Conservation (phyloP, 2,797 vertebrate genomes). For the Oceanodroma leucorhoa region DNA sequence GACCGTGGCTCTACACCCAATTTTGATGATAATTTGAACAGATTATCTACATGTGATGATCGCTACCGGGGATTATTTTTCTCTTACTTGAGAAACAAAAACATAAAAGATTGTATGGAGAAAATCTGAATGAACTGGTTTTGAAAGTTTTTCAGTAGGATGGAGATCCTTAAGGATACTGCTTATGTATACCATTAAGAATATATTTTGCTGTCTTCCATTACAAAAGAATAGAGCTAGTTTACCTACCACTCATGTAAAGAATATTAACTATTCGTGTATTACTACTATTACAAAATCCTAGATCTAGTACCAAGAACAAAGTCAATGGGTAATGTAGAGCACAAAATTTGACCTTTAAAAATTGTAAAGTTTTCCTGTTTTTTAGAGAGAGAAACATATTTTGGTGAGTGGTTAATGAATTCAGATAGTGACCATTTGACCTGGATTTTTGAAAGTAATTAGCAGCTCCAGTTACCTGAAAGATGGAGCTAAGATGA, state of each 20-base stretch:
- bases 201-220: background rate
- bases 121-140: background rate
- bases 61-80: background rate
- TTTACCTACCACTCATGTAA: background rate
- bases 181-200: background rate
- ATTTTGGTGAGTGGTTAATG: conserved; percentile 63
- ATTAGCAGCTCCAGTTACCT: conserved; percentile 75
- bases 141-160: background rate
- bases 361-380: conserved; percentile 49
- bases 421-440: conserved; percentile 64
- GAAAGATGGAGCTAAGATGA: conserved; percentile 70
- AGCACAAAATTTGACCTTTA: conserved; percentile 17
- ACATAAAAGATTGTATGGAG: background rate
- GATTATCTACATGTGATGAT: background rate
- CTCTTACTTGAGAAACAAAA: background rate
- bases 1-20: background rate
- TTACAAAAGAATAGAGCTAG: background rate
- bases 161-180: background rate
- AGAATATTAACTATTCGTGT: background rate
- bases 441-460: conserved; percentile 65
- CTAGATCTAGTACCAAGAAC: background rate
- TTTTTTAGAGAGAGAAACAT: background rate
- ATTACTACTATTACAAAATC: background rate
- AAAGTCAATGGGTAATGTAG: background rate
- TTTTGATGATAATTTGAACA: background rate